A percentile compares a stretch with the other conserved stretches of the same genome.
Evolutionary conservation across 2,888 invertebrate genomes (phyloP).

Genomic region (Dascillus cervinus): DNA sequence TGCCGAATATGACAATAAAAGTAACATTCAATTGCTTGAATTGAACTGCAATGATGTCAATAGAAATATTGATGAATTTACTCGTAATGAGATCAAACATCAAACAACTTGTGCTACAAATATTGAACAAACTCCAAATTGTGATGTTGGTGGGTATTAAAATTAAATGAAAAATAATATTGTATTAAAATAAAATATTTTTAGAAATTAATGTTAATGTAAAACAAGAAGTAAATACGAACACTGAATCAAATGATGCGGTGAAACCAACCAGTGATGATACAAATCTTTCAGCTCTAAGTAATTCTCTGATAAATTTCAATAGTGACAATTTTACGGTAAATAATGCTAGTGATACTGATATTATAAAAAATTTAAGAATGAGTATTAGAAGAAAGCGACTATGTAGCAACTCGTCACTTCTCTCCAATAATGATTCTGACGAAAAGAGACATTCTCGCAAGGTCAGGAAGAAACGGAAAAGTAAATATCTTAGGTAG

Average conservation of each 20-base stretch:
- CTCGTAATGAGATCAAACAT: constrained; percentile 5
- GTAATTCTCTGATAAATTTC: constrained; percentile 7
- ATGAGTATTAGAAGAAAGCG: constrained; percentile 40
- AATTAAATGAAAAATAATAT: too few species aligned
- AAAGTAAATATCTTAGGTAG: constrained; percentile 27
- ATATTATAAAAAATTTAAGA: constrained; percentile 38
- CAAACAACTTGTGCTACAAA: constrained; percentile 4
- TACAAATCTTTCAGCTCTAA: too few species aligned
- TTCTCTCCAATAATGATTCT: constrained; percentile 36
- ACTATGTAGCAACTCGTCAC: constrained; percentile 39
- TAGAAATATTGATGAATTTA: constrained; percentile 4
- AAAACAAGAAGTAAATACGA: too few species aligned
- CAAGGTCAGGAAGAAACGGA: constrained; percentile 31
- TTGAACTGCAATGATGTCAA: constrained; percentile 18
- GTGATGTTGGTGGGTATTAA: constrained; percentile 3
- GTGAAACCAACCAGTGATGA: too few species aligned
- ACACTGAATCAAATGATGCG: too few species aligned
- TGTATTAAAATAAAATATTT: too few species aligned
- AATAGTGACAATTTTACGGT: constrained; percentile 24
- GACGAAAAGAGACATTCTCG: constrained; percentile 32
- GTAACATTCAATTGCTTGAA: constrained; percentile 19
- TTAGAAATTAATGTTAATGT: too few species aligned
- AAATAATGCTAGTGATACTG: constrained; percentile 26
- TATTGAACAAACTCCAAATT: constrained; percentile 2
- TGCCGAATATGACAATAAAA: constrained; percentile 32